A percentile compares a stretch with the other conserved stretches of the same genome.
These are phyloP conservation scores for Euleptes europaea DNA, from an alignment of 2,113 vertebrate genomes.

Conservation along the genomic window DNA sequence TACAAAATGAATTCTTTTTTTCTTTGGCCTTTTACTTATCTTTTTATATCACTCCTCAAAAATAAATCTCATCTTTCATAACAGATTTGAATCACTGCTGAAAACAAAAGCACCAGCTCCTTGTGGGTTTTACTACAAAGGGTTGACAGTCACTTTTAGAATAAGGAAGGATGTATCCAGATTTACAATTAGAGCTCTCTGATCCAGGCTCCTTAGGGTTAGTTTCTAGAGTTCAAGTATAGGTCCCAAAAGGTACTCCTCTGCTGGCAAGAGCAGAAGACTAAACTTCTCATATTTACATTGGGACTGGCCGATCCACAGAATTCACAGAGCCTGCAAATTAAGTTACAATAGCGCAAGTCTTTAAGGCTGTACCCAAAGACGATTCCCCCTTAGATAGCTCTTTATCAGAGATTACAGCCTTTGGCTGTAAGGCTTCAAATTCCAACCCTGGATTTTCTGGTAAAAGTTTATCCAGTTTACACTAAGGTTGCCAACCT, in stretches of 20 bases:
- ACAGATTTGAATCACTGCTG: constrained; percentile 28
- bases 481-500: no score
- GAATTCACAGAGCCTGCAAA: no score
- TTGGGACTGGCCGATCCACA: neutral
- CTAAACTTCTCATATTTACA: neutral
- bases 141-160: neutral
- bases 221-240: neutral
- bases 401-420: neutral
- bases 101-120: constrained; percentile 14
- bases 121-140: constrained; percentile 30
- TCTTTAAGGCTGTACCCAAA: neutral
- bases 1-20: constrained; percentile 51
- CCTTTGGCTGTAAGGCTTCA: neutral
- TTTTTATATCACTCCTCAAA: constrained; percentile 63
- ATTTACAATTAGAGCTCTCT: neutral
- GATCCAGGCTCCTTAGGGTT: constrained; percentile 23
- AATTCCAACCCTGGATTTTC: neutral
- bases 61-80: constrained; percentile 33
- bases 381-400: neutral
- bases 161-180: neutral
- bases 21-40: constrained; percentile 50
- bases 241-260: neutral
- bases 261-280: neutral
- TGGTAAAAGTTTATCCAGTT: no score
- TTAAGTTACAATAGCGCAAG: neutral